phyloP scores from a whole-genome alignment of 2,888 invertebrate species.

The Cheilosia impressa region DNA sequence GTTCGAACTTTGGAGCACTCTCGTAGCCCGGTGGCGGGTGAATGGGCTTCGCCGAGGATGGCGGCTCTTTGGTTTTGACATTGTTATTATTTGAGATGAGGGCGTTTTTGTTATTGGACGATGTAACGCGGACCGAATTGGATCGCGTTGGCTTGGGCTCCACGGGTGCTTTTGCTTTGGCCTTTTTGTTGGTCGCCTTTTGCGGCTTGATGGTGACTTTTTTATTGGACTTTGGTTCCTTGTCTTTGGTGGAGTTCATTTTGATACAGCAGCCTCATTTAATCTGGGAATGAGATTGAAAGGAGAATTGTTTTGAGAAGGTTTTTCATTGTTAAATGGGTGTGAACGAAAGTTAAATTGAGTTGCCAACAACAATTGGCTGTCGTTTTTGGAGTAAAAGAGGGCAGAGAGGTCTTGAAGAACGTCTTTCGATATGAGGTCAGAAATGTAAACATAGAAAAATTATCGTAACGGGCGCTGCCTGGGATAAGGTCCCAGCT shows the following conservation, averaged over 20 bases:
- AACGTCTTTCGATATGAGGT: too few species aligned
- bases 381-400: too few species aligned
- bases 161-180: constrained; percentile 39
- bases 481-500: too few species aligned
- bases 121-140: constrained; percentile 21
- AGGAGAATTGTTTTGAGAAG: neutral
- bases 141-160: constrained; percentile 51
- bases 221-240: constrained; percentile 58
- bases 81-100: constrained; percentile 55
- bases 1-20: constrained; percentile 80
- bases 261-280: constrained; percentile 54
- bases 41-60: constrained; percentile 17
- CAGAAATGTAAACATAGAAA: too few species aligned
- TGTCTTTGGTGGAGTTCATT: constrained; percentile 68
- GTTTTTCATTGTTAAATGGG: too few species aligned
- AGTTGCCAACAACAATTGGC: too few species aligned
- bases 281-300: constrained; percentile 23
- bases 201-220: constrained; percentile 40
- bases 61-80: constrained; percentile 58
- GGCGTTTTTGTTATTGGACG: constrained; percentile 22
- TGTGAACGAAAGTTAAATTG: too few species aligned
- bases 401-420: too few species aligned
- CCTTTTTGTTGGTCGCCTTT: constrained; percentile 43
- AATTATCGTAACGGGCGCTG: too few species aligned
- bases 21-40: constrained; percentile 74